Percentiles rank a stretch among this genome's conserved stretches.
Conservation (phyloP, 2,113 vertebrate species). For the Diphyllodes magnificus region DNA sequence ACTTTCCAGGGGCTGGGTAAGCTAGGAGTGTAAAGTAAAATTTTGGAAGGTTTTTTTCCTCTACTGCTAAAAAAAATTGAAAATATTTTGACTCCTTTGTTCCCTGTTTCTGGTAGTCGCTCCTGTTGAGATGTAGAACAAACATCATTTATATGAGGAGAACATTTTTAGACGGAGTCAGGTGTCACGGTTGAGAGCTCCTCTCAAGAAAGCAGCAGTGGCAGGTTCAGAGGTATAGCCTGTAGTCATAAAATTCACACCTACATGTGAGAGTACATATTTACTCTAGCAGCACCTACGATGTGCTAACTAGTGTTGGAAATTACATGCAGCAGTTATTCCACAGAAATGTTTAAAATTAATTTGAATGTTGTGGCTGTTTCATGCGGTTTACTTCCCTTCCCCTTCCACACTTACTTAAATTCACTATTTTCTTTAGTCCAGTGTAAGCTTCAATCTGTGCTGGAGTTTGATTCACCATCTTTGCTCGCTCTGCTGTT, state of each 20-base stretch:
- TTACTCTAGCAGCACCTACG: neutral
- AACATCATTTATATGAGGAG: neutral
- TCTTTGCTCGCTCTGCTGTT: rapidly evolving
- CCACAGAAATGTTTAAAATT: neutral
- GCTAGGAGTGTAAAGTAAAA: neutral
- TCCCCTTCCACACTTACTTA: rapidly evolving
- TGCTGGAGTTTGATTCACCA: neutral
- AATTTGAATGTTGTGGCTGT: neutral
- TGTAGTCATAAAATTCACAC: neutral
- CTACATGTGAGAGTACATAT: neutral
- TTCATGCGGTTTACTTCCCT: neutral
- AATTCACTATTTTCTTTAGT: neutral
- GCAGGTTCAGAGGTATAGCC: neutral
- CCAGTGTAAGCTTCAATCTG: neutral
- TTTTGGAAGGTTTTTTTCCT: rapidly evolving
- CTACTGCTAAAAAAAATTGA: neutral
- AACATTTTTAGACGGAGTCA: neutral
- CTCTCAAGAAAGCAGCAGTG: neutral
- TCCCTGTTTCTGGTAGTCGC: neutral
- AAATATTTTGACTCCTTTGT: neutral
- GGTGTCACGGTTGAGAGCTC: neutral
- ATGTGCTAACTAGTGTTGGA: neutral
- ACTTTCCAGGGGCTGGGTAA: neutral
- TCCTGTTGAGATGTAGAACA: neutral
- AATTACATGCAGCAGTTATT: neutral